Conservation (phyloP, 2,113 vertebrate species). For the Dipodomys stephensi region DNA sequence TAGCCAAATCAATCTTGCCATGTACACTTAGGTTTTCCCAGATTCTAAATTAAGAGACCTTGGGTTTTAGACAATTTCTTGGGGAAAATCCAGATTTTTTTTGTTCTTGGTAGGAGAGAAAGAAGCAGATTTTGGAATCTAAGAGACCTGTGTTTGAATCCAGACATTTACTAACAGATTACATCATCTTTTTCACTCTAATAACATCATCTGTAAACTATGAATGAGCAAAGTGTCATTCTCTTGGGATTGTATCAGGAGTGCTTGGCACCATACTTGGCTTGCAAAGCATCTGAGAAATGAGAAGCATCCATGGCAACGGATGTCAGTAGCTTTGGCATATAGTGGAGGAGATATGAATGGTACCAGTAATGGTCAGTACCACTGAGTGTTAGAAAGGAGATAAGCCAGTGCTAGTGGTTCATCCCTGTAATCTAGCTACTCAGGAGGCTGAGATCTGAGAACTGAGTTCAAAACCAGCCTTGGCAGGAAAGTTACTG, state of each 20-base stretch:
- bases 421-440: too few relatives aligned
- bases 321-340: too few relatives aligned
- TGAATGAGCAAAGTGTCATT: background rate
- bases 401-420: background rate
- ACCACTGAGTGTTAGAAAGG: background rate
- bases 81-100: background rate
- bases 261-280: background rate
- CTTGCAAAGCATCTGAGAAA: background rate
- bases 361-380: background rate
- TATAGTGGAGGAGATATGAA: background rate
- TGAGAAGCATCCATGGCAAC: background rate
- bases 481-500: too few relatives aligned
- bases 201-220: slow-evolving; percentile 15
- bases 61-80: too few relatives aligned
- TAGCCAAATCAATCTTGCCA: background rate
- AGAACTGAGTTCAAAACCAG: too few relatives aligned
- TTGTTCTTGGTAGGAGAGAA: slow-evolving; percentile 21
- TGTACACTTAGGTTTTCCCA: too few relatives aligned
- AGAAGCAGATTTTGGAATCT: background rate
- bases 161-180: background rate
- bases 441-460: too few relatives aligned
- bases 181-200: background rate
- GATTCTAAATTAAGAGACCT: too few relatives aligned
- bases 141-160: background rate
- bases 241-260: background rate